phyloP scores from a whole-genome alignment of 2,888 invertebrate genomes.

The Pardosa pseudoannulata region DNA sequence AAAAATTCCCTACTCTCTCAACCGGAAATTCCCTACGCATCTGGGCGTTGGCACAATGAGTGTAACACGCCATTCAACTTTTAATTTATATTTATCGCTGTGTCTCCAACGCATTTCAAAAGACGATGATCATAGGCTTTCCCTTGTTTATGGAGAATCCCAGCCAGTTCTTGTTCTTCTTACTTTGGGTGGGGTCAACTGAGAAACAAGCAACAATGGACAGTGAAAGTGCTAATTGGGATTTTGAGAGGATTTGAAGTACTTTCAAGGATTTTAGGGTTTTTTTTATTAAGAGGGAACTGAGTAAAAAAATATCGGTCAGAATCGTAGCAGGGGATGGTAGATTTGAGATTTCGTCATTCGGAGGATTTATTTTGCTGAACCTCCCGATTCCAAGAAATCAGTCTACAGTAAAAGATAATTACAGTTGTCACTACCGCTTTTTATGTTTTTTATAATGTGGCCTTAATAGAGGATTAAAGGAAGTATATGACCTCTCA shows the following conservation, averaged over 20 bases:
- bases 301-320: background rate
- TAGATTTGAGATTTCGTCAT: too few species aligned
- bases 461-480: too few species aligned
- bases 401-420: too few species aligned
- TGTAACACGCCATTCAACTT: background rate
- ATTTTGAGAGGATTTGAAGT: background rate
- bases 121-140: background rate
- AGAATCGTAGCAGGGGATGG: too few species aligned
- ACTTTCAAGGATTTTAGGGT: background rate
- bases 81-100: background rate
- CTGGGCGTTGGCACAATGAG: constrained; percentile 7
- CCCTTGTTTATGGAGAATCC: constrained; percentile 12
- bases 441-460: too few species aligned
- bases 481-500: too few species aligned
- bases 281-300: background rate
- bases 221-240: constrained; percentile 17
- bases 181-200: background rate
- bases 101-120: constrained; percentile 5
- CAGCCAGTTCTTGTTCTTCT: background rate
- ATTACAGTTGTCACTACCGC: too few species aligned
- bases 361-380: too few species aligned
- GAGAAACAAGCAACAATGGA: background rate
- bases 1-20: background rate
- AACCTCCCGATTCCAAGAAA: too few species aligned
- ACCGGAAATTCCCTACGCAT: background rate